phyloP scores from a whole-genome alignment of 1,140 invertebrate genomes.

The Brachionus manjavacas region DNA sequence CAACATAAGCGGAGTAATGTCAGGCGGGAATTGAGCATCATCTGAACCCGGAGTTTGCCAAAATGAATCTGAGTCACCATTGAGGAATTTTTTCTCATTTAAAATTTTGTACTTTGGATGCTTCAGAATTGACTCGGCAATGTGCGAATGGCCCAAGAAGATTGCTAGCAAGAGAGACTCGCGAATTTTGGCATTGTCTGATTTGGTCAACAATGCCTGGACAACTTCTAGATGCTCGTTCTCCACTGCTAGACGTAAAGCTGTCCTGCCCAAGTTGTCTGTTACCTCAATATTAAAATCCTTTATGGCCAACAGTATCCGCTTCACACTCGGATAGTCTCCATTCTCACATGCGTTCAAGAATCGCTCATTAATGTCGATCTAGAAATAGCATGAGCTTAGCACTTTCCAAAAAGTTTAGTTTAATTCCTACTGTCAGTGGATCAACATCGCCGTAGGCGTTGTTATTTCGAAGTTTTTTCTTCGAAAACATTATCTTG shows the following conservation, averaged over 20 bases:
- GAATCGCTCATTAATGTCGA: conserved; percentile 40
- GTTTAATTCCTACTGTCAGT: neutral
- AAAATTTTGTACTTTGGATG: conserved; percentile 50
- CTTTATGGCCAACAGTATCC: conserved; percentile 48
- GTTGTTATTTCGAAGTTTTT: conserved; percentile 29
- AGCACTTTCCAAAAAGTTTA: neutral
- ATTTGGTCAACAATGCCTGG: conserved; percentile 50
- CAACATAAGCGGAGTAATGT: conserved; percentile 51
- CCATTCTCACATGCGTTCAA: conserved; percentile 42
- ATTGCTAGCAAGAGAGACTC: conserved; percentile 55
- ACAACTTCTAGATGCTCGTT: conserved; percentile 55
- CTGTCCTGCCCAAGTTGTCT: conserved; percentile 51
- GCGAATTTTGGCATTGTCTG: conserved; percentile 51
- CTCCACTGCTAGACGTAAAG: conserved; percentile 50
- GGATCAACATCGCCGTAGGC: neutral
- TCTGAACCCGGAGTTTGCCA: conserved; percentile 36
- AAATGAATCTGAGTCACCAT: conserved; percentile 25
- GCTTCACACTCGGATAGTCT: conserved; percentile 46
- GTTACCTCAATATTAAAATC: conserved; percentile 50
- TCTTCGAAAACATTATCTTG: conserved; percentile 34
- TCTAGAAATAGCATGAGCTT: neutral
- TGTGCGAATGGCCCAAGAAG: conserved; percentile 53
- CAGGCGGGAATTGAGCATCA: conserved; percentile 50
- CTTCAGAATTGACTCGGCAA: conserved; percentile 53
- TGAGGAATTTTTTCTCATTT: conserved; percentile 38